phyloP scores from a whole-genome alignment of 1,140 invertebrate genomes.

The Alviniconcha marisindica region DNA sequence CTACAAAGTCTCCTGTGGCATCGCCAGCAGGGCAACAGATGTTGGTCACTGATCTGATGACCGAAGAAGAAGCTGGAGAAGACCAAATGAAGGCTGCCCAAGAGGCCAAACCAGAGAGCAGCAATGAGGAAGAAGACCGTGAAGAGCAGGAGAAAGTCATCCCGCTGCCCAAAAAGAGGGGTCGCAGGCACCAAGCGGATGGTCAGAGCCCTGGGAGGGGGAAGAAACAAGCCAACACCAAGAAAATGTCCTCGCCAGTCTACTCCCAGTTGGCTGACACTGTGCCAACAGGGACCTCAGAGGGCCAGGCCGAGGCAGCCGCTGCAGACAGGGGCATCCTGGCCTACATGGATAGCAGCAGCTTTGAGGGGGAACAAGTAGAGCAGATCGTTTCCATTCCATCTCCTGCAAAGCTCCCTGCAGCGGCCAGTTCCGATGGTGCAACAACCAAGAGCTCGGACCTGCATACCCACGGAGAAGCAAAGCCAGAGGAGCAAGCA shows the following conservation, averaged over 20 bases:
- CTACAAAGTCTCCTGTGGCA: neutral
- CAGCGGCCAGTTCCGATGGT: too few relatives aligned
- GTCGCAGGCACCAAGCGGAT: neutral
- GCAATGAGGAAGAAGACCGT: neutral
- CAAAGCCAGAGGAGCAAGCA: too few relatives aligned
- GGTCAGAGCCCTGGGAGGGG: neutral
- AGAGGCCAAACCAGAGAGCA: neutral
- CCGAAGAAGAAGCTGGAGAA: neutral
- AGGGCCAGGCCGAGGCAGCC: too few relatives aligned
- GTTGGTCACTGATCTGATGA: neutral
- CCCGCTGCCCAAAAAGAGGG: conserved; percentile 12
- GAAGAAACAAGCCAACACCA: neutral
- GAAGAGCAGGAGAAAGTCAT: neutral
- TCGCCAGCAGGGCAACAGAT: neutral
- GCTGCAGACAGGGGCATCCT: too few relatives aligned
- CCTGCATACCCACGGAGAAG: too few relatives aligned
- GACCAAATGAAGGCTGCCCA: neutral
- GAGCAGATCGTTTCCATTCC: neutral
- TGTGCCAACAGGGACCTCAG: too few relatives aligned
- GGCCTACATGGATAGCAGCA: too few relatives aligned
- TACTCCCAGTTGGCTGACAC: too few relatives aligned
- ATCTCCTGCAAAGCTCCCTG: neutral
- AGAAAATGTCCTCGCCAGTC: neutral
- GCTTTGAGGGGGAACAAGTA: neutral
- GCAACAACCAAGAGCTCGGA: too few relatives aligned